Base-by-base conservation (phyloP, 2,888 invertebrate species). In the Mesorhabditis sp. region DNA sequence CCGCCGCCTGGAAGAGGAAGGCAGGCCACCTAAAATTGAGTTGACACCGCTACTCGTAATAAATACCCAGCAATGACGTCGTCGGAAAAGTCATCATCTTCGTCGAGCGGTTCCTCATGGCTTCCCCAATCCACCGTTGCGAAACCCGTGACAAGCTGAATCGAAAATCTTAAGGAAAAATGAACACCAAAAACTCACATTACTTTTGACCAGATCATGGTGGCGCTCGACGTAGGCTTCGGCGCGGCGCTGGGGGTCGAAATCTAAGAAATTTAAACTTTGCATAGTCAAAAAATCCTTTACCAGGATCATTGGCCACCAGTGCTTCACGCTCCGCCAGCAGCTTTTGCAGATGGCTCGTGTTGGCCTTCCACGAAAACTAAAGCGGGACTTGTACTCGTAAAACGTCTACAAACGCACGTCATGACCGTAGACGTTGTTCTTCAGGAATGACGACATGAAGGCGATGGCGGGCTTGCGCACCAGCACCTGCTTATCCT, bases 401-500 rank as follows among this genome's bases (percentile, higher is more conserved):
- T 2, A 10, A 10, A 2, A n/a, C n/a, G 7, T n/a, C 2, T 10
- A 50, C n/a, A 50, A 50, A 50, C 58, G 10, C 58, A 50, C 58
- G 58, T 50, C 58, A n/a, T 50, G 58, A 2, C 58, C 58, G n/a
- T 50, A 50, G n/a, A n/a, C 10, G 58, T 50, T 50, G n/a, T 50
- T 50, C 7, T n/a, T 10, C 7, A 50, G 58, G n/a, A 50, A 50
- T 10, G 58, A 13, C n/a, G 58, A 50, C 58, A 50, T 50, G 58
- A 50, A 50, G 7, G 58, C 58, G n/a, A 50, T 50, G 58, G 58
- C 58, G 10, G 58, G 58, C 58, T 50, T 50, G 7, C 58, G 7
- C 7, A 50, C 58, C 7, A 50, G 58, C 58, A 50, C 58, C n/a
- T 50, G 58, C 58, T 50, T 50, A 50, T 50, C 58, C n/a, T 50